Evolutionary conservation across 2,113 vertebrate species (phyloP), one percentile per base, ranked within the genome.

Genomic region (Phalacrocorax carbo): DNA sequence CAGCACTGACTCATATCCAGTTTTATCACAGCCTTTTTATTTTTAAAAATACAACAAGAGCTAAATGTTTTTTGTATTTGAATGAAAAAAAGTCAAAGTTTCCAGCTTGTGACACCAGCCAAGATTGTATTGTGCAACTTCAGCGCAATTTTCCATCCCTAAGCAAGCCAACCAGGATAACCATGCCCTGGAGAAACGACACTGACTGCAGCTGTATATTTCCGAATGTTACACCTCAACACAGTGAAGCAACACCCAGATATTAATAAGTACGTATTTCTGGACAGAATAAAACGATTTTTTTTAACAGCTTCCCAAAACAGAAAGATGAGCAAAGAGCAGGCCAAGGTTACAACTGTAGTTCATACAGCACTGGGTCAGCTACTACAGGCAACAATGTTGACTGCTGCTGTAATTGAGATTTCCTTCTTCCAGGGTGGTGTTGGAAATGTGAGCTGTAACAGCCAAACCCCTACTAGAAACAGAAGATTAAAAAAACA

Each of bases 61-160:
- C 27, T 70, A 93, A 65, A 83, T 86, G 26, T 4, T 78, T 94
- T 92, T 52, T 72, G 38, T 81, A 90, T 94, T 92, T 86, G 32
- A 83, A 77, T 0, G 0, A 77, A 83, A 95, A 69, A 69, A 75
- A 60, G 75, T 90, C 71, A 77, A 88, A 83, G 55, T 90, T 96
- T 93, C 94, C 95, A 93, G 77, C 44, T 86, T 95, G 69, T 81
- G 71, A 95, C 76, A 86, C 19, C 66, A 90, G 90, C 76, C 90
- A 95, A 93, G 49, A 89, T 11, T 82, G 62, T 49, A 77, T 46
- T 46, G 44, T 46, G 44, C 44, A 46, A 46, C 17, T 46, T 46
- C 17, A 86, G 42, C 57, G 80, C 94, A 93, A 95, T 95, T 96
- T 97, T 97, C 96, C 90, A 86, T 26, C 68, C 46, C 76, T 51